Conservation (phyloP, 1,140 invertebrate species). For the Aradophagus sp. region DNA sequence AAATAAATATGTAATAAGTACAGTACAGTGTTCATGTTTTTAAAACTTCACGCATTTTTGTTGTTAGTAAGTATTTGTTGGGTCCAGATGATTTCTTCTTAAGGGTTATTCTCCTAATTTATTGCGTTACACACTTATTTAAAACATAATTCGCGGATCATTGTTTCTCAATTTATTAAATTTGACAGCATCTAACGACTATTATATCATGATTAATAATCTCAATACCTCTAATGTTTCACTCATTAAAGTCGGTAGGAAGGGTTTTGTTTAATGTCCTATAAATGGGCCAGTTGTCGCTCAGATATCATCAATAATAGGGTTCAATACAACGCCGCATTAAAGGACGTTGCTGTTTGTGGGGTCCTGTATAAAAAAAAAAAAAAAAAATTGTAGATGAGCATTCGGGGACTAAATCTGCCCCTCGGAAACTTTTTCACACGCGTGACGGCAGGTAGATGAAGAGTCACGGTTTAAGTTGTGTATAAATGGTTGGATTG, state of each 20-base stretch:
- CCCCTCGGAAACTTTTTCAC: conserved; percentile 44
- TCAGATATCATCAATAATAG: conserved; percentile 57
- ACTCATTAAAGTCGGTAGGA: conserved; percentile 27
- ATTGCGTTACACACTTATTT: too few species aligned
- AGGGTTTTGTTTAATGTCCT: conserved; percentile 48
- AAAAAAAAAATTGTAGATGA: conserved; percentile 11
- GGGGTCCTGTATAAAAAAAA: conserved; percentile 37
- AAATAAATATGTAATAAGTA: too few species aligned
- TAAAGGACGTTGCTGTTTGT: conserved; percentile 39
- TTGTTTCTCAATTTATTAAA: conserved; percentile 16
- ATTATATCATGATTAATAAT: conserved; percentile 45
- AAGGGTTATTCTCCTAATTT: too few species aligned
- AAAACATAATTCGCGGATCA: too few species aligned
- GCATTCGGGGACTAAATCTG: conserved; percentile 31
- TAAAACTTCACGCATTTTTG: too few species aligned
- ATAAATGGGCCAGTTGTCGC: conserved; percentile 44
- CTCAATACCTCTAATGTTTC: conserved; percentile 15
- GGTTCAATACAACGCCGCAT: conserved; percentile 56
- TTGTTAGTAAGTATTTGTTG: too few species aligned
- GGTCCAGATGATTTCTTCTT: too few species aligned
- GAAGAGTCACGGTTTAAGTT: conserved; percentile 47
- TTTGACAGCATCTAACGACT: conserved; percentile 2
- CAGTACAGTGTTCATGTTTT: too few species aligned
- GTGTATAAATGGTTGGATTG: conserved; percentile 42
- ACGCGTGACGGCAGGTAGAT: conserved; percentile 49